Conservation (phyloP, 2,797 vertebrate genomes). For the Galaxias olidus region DNA sequence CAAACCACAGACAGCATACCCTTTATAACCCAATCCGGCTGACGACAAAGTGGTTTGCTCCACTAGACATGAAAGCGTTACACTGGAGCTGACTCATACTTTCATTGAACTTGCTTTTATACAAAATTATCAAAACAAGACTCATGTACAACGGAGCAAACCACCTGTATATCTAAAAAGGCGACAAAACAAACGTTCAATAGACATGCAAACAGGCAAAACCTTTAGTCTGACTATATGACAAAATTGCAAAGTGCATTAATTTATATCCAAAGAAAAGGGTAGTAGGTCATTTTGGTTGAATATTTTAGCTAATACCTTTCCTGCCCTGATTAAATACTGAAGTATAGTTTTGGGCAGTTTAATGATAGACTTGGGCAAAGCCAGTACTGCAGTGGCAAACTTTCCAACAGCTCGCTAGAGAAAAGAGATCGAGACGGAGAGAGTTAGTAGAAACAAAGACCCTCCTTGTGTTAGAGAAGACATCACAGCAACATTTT, state of each 20-base stretch:
- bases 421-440: constrained; percentile 80
- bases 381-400: constrained; percentile 96
- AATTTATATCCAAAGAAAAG: constrained; percentile 55
- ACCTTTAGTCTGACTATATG: constrained; percentile 35
- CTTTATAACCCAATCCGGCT: background rate
- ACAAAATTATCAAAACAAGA: no score
- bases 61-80: constrained; percentile 16
- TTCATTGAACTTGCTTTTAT: no score
- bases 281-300: constrained; percentile 39
- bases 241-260: constrained; percentile 15
- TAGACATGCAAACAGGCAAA: constrained; percentile 32
- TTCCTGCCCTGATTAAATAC: constrained; percentile 95
- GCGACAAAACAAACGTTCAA: background rate
- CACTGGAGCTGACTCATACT: no score
- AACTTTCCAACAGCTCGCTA: constrained; percentile 99
- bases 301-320: constrained; percentile 81
- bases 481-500: background rate
- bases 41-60: constrained; percentile 22
- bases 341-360: constrained; percentile 99
- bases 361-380: constrained; percentile 98
- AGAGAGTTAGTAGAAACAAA: constrained; percentile 50
- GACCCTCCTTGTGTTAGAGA: background rate
- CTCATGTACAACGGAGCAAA: constrained; percentile 28
- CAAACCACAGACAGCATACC: background rate
- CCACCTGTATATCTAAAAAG: background rate